Evolutionary conservation across 2,113 vertebrate species (phyloP), one percentile per base, ranked within the genome.

Genomic region (Bubo scandiacus): DNA sequence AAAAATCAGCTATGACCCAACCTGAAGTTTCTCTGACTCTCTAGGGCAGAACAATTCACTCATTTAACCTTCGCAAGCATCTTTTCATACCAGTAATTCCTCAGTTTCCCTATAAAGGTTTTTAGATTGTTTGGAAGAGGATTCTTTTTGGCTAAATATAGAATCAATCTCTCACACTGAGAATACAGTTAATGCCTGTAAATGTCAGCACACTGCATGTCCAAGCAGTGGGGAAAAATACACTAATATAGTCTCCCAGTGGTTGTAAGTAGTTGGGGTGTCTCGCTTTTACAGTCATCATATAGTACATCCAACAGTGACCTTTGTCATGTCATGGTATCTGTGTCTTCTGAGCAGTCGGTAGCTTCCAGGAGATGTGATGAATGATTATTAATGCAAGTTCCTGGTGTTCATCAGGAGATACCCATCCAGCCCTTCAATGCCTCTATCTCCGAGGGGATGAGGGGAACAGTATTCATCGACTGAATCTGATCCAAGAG

Each of bases 311-410:
- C 62, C 47, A 30, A 10, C 10, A 36, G 13, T 42, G 63, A 70
- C 57, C 23, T 49, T 20, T 18, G 16, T 8, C 70, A 6, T 9
- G 19, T 15, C 81, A 14, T 0, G 0, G 34, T n/a, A 25, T 45
- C 38, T 36, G 5, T 5, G 15, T 30, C 51, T 78, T 36, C 52
- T 0, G 0, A 70, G 62, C 15, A 42, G 4, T 4, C 3, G 61
- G 23, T 40, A 40, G 40, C 30, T 55, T 42, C 32, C 8, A 22
- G 62, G 11, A 43, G 57, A 68, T 20, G 3, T 2, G 2, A 43
- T 59, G 52, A 85, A n/a, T 3, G 3, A 36, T 14, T 32, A 21
- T 0, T n/a, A 25, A 49, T 63, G 27, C 34, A 66, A 23, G 11
- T 14, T 70, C 65, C 78, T 32, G 21, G 9, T 16, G 78, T 1